phyloP scores from a whole-genome alignment of 2,797 vertebrate species.

The Periparus ater region DNA sequence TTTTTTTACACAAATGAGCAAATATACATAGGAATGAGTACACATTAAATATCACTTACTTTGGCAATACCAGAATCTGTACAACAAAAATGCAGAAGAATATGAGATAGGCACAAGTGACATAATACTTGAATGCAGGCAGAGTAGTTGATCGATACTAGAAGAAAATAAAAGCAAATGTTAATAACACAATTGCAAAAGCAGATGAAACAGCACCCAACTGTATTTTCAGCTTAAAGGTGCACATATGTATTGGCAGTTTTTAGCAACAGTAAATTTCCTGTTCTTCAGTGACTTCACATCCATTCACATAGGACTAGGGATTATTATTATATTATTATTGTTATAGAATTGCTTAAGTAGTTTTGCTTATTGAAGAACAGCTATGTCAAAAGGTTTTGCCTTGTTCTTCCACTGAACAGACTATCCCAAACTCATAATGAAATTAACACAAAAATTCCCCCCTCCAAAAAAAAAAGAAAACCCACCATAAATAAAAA shows the following conservation, averaged over 20 bases:
- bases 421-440: background rate
- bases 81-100: slow-evolving; percentile 95
- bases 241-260: background rate
- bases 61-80: slow-evolving; percentile 91
- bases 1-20: background rate
- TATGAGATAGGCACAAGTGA: slow-evolving; percentile 93
- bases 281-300: background rate
- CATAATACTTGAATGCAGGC: slow-evolving; percentile 94
- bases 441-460: background rate
- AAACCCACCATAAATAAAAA: background rate
- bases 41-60: slow-evolving; percentile 77
- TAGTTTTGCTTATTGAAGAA: background rate
- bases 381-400: background rate
- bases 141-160: slow-evolving; percentile 92
- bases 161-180: slow-evolving; percentile 36
- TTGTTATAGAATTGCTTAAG: background rate
- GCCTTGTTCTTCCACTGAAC: background rate
- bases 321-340: background rate
- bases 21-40: background rate
- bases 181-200: background rate
- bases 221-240: background rate
- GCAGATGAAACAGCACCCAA: background rate
- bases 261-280: background rate
- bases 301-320: background rate
- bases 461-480: background rate